Percentiles rank a stretch among this genome's conserved stretches.
Evolutionary conservation across 2,113 vertebrate species (phyloP).

Genomic region (Miniopterus natalensis): DNA sequence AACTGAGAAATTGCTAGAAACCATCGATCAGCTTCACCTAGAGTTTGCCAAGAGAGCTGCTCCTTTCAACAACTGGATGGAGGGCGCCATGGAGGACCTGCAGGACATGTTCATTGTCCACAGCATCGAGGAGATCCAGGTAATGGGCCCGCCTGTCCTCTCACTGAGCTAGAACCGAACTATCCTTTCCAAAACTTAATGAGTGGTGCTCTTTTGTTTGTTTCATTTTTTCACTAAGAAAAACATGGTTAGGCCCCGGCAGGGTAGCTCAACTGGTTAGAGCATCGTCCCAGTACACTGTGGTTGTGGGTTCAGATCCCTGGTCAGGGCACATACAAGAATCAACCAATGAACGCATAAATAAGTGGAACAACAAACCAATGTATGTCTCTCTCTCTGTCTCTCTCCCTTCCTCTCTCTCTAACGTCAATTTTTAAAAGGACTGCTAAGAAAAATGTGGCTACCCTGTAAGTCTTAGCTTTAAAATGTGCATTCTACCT

Average conservation of each 20-base stretch:
- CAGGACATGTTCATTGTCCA: slow-evolving; percentile 97
- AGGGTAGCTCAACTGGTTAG: too few species aligned
- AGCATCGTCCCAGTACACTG: too few species aligned
- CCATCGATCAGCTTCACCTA: slow-evolving; percentile 91
- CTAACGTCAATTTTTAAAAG: too few species aligned
- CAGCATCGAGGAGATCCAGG: slow-evolving; percentile 97
- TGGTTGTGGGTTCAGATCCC: too few species aligned
- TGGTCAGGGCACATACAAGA: too few species aligned
- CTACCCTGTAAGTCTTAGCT: background rate
- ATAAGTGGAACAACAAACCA: too few species aligned
- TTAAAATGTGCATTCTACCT: background rate
- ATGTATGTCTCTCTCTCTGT: too few species aligned
- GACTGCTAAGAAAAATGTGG: background rate
- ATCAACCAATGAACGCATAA: too few species aligned
- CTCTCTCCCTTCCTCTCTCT: too few species aligned
- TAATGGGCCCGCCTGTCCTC: slow-evolving; percentile 65
- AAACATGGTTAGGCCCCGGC: background rate
- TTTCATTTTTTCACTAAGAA: background rate
- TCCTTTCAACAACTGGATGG: slow-evolving; percentile 94
- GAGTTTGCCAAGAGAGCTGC: slow-evolving; percentile 92
- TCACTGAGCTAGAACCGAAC: background rate
- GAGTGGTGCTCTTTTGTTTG: background rate
- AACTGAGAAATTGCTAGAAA: slow-evolving; percentile 91
- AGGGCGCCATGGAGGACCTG: slow-evolving; percentile 94
- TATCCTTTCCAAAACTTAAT: background rate